Percentiles rank a stretch among this genome's conserved stretches.
phyloP scores from a whole-genome alignment of 2,797 vertebrate species.

The Paedocypris micromegethes region DNA sequence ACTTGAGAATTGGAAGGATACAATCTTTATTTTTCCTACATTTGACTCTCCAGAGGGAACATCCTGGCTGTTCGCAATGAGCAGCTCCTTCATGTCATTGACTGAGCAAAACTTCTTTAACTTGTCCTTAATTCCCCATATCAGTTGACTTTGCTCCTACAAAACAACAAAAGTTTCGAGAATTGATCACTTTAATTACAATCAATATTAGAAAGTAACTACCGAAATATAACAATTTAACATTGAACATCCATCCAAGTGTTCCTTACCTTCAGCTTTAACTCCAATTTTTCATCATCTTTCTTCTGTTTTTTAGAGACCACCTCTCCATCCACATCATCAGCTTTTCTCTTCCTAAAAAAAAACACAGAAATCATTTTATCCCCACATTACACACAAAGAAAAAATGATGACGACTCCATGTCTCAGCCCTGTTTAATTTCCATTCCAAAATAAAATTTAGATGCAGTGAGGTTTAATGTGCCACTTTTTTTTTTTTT shows the following conservation, averaged over 20 bases:
- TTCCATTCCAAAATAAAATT: too few relatives aligned
- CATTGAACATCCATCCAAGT: too few relatives aligned
- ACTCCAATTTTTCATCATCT: constrained; percentile 83
- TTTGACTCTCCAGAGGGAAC: constrained; percentile 93
- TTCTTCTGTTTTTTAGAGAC: constrained; percentile 84
- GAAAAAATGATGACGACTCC: not conserved
- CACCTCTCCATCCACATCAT: constrained; percentile 75
- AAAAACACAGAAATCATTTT: constrained; percentile 24
- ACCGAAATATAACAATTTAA: too few relatives aligned
- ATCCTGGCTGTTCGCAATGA: constrained; percentile 89
- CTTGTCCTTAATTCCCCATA: constrained; percentile 94
- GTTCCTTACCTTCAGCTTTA: constrained; percentile 79
- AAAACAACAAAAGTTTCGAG: not conserved
- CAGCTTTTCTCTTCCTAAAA: constrained; percentile 83
- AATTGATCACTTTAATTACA: too few relatives aligned
- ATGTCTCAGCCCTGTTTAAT: not conserved
- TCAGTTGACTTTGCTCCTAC: constrained; percentile 87
- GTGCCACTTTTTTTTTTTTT: too few relatives aligned
- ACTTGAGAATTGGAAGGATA: not conserved
- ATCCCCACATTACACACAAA: not conserved
- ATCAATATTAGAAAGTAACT: too few relatives aligned
- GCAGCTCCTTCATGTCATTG: constrained; percentile 92
- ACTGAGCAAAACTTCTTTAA: constrained; percentile 84
- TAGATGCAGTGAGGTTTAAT: too few relatives aligned
- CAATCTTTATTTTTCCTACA: constrained; percentile 63